A percentile compares a stretch with the other conserved stretches of the same genome.
phyloP scores from a whole-genome alignment of 2,113 vertebrate genomes.

The Macaca nemestrina region DNA sequence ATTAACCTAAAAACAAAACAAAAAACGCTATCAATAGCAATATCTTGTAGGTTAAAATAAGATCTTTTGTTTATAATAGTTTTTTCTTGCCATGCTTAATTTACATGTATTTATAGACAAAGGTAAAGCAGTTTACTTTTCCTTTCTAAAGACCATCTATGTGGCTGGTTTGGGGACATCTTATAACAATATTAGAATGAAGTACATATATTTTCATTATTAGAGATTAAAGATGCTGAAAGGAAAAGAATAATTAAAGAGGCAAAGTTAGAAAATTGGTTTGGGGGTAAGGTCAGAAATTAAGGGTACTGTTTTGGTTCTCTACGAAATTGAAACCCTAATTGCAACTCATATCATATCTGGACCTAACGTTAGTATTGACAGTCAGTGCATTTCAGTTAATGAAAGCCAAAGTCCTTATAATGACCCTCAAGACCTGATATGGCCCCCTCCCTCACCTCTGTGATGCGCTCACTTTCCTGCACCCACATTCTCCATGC shows the following conservation, averaged over 20 bases:
- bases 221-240: slow-evolving; percentile 23
- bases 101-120: not conserved
- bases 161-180: not conserved
- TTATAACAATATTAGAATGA: not conserved
- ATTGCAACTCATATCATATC: not conserved
- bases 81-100: not conserved
- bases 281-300: not conserved
- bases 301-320: not conserved
- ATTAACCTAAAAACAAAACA: not conserved
- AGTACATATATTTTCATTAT: not conserved
- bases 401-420: not conserved
- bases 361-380: not conserved
- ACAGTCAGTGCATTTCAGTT: not conserved
- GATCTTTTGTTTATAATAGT: not conserved
- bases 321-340: not conserved
- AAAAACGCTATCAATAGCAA: not conserved
- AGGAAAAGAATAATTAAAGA: not conserved
- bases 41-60: not conserved
- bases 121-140: slow-evolving; percentile 21
- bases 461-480: too few relatives aligned
- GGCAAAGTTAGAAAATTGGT: not conserved
- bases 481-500: too few relatives aligned
- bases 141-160: not conserved
- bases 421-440: not conserved
- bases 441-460: not conserved